A percentile compares a stretch with the other conserved stretches of the same genome.
Conservation (phyloP, 2,888 invertebrate species). For the Spatulosminthurus flaviceps region DNA sequence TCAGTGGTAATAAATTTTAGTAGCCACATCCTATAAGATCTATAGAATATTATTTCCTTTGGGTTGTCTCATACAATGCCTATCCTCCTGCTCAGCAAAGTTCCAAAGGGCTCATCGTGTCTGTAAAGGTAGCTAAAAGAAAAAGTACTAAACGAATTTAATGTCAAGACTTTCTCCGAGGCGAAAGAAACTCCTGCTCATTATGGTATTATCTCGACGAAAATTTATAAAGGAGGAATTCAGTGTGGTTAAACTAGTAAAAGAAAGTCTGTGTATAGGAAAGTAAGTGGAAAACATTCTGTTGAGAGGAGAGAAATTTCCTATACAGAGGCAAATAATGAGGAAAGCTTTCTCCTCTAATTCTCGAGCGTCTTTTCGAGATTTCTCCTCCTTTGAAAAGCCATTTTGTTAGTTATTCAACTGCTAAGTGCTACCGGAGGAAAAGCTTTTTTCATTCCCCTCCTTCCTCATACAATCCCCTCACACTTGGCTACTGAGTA, state of each 20-base stretch:
- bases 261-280: neutral
- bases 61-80: too few relatives aligned
- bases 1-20: neutral
- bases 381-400: neutral
- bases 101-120: too few relatives aligned
- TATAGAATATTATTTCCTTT: too few relatives aligned
- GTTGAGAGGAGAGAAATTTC: neutral
- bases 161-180: neutral
- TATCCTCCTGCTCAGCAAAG: too few relatives aligned
- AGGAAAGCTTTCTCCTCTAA: neutral
- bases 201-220: neutral
- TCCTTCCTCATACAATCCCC: too few relatives aligned
- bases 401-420: conserved; percentile 1
- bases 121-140: neutral
- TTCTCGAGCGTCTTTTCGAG: neutral
- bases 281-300: neutral
- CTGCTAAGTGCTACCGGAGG: neutral
- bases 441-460: neutral
- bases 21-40: neutral
- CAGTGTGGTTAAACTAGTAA: too few relatives aligned
- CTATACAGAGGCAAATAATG: neutral
- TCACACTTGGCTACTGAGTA: too few relatives aligned
- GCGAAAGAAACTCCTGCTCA: neutral
- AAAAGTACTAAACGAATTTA: neutral
- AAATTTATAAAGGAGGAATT: neutral